Evolutionary conservation across 1,140 invertebrate species (phyloP), one percentile per base, ranked within the genome.

Genomic region (Druon quercuslanigerum): DNA sequence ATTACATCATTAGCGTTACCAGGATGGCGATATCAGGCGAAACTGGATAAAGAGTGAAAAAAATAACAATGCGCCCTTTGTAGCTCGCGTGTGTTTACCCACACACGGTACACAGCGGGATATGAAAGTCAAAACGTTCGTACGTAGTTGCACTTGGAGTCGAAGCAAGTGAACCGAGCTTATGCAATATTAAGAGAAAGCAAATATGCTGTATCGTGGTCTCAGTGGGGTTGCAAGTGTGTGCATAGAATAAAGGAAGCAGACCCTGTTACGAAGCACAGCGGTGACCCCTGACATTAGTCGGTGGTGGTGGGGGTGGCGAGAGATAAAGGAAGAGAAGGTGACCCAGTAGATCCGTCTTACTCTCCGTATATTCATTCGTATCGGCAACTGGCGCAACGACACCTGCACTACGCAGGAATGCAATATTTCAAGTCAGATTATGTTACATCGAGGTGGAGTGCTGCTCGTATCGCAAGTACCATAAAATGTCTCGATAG

Each of bases 401-500:
- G 54, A n/a, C 16, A 52, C 56, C 33, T 72, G 66, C 78, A 80
- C 50, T 25, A 16, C 72, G 46, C 16, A 19, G 1, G 51, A 72
- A 72, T 46, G 77, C 79, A 81, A 84, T 84, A 84, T 83, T 84
- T 84, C 83, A 84, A 77, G 77, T 84, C 79, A 81, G 83, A 82
- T 83, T 83, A 82, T 80, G 78, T 80, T 77, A 75, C 78, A 75
- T 74, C 80, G 76, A 81, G 70, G 79, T 51, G 79, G 56, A 76
- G 77, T 76, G 77, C 72, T 14, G 13, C 52, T 8, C 54, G 7
- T 60, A 60, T 60, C 20, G 57, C 17, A 46, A 11, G 40, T 46
- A 9, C 40, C 9, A 9, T 46, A 7, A 7, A 46, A 46, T 46
- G 0, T 46, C 40, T 46, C 7, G 7, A 46, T 46, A 46, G 9